Evolutionary conservation across 2,113 vertebrate genomes (phyloP), one percentile per base, ranked within the genome.

Genomic region (Arothron firmamentum): DNA sequence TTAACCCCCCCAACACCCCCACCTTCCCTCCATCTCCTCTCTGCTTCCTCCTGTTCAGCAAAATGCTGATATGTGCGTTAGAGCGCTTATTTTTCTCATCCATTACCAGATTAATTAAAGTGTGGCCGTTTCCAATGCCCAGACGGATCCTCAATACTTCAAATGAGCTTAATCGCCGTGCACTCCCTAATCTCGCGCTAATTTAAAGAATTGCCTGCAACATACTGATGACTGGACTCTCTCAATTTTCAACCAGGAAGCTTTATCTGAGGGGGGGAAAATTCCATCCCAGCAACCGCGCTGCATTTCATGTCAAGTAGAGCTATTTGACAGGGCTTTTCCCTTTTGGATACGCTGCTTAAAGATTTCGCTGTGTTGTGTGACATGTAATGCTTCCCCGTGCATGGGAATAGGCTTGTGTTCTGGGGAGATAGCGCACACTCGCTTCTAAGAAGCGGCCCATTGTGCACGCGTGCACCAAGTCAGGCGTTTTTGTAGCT

Each of bases 51-150:
- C 72, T 76, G 82, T 83, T 77, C 78, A 80, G 85, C 65, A 89
- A 90, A 91, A 87, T 80, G 85, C 85, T 90, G 90, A 89, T 89
- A 89, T 88, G 86, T 87, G 84, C 83, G 77, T 88, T 85, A 89
- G 85, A 86, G 76, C 79, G 82, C 84, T 87, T 88, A 87, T 92
- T 88, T 88, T 88, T 82, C 80, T 87, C 86, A 83, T 88, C 90
- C 84, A 87, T 90, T 89, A 90, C 70, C 74, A 85, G 89, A 91
- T 91, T 90, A 91, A 92, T 92, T 90, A 89, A 90, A 90, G 82
- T 80, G 75, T 82, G 80, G 85, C 82, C 86, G 81, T 86, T 85
- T 82, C 88, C 80, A 89, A 84, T 88, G 88, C 85, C 86, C 91
- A 90, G 86, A 86, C 84, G 83, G 88, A 83, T 85, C 76, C 80